Evolutionary conservation across 1,140 invertebrate genomes (phyloP).

Genomic region (Bursaphelenchus mucronatus): DNA sequence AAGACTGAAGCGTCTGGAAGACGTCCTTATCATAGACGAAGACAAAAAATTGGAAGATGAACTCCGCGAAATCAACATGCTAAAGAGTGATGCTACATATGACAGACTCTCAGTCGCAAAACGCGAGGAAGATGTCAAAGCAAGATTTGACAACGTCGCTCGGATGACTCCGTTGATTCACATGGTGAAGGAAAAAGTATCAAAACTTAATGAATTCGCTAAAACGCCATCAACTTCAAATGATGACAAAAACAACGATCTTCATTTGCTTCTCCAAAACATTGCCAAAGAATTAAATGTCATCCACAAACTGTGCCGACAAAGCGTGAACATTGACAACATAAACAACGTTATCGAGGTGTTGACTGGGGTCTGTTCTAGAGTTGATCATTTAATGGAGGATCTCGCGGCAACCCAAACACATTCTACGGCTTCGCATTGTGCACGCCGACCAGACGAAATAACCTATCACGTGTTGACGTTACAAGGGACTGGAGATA

Average conservation of each 20-base stretch:
- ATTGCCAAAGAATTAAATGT: slow-evolving; percentile 53
- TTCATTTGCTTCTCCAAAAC: slow-evolving; percentile 44
- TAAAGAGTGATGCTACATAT: no score
- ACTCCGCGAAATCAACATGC: slow-evolving; percentile 22
- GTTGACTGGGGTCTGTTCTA: slow-evolving; percentile 36
- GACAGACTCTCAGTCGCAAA: slow-evolving; percentile 8
- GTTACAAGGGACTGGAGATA: no score
- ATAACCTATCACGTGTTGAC: no score
- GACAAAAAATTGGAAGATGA: slow-evolving; percentile 37
- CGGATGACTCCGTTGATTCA: slow-evolving; percentile 56
- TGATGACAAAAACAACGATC: slow-evolving; percentile 29
- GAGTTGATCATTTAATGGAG: slow-evolving; percentile 40
- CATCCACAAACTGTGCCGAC: slow-evolving; percentile 47
- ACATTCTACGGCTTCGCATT: no score
- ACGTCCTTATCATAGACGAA: slow-evolving; percentile 39
- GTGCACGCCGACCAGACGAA: no score
- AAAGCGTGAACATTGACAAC: slow-evolving; percentile 35
- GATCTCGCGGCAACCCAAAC: no score
- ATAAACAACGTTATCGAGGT: slow-evolving; percentile 49
- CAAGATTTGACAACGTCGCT: slow-evolving; percentile 31
- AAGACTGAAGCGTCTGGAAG: slow-evolving; percentile 38
- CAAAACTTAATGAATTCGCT: slow-evolving; percentile 33
- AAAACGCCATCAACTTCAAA: slow-evolving; percentile 30
- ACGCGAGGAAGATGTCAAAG: slow-evolving; percentile 18
- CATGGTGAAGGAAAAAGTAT: slow-evolving; percentile 48